These are phyloP conservation scores for Aphelenchoides fujianensis DNA, from an alignment of 1,140 invertebrate genomes.

Conservation along the genomic window DNA sequence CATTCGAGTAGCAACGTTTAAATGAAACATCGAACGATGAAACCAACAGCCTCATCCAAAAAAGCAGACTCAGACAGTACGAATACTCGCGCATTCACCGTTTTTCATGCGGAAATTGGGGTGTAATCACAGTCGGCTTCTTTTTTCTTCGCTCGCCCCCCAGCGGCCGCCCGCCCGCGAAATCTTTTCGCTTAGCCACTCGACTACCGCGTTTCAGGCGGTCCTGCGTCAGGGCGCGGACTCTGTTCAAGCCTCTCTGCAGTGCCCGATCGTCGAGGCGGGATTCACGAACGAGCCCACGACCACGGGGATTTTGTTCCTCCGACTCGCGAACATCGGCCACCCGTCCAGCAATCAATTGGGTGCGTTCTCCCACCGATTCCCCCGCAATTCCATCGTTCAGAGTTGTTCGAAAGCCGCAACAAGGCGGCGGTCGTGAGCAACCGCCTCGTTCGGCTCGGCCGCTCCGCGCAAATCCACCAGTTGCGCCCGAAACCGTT, in stretches of 20 bases:
- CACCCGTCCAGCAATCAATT: conserved; percentile 38
- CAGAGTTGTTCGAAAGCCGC: conserved; percentile 21
- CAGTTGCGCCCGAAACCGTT: conserved; percentile 25
- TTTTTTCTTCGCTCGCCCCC: no score
- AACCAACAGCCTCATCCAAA: no score
- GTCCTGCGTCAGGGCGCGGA: conserved; percentile 38
- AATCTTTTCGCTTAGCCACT: background rate
- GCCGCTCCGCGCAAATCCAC: background rate
- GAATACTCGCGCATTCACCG: conserved; percentile 13
- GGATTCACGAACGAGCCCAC: conserved; percentile 18
- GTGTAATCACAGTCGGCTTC: background rate
- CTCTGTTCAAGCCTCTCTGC: conserved; percentile 34
- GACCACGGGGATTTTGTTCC: conserved; percentile 35
- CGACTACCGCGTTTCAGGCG: conserved; percentile 25
- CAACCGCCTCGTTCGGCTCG: conserved; percentile 15
- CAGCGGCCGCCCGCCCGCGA: no score
- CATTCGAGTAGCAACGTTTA: no score
- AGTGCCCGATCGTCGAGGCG: conserved; percentile 39
- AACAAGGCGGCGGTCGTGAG: conserved; percentile 21
- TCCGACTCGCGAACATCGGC: conserved; percentile 51
- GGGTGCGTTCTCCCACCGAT: no score
- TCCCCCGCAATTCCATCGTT: no score
- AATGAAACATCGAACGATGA: no score
- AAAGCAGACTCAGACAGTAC: conserved; percentile 30
- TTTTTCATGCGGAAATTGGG: background rate